Evolutionary conservation across 2,888 invertebrate genomes (phyloP).

Genomic region (Diarsia brunnea): DNA sequence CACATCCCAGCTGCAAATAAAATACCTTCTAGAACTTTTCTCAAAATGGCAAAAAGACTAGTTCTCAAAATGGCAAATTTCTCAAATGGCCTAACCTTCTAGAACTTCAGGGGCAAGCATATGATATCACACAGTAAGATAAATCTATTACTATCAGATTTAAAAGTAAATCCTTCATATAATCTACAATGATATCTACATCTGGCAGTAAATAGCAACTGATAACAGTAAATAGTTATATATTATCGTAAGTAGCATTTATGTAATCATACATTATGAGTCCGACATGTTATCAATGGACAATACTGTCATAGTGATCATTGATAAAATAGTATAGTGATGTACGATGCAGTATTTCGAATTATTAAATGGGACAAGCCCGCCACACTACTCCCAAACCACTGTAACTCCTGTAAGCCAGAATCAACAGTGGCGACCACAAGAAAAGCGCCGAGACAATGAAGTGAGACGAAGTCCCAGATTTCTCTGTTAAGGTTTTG

Average conservation of each 20-base stretch:
- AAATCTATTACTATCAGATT: neutral
- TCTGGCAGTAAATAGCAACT: neutral
- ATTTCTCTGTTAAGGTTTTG: too few relatives aligned
- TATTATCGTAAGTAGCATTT: constrained; percentile 4
- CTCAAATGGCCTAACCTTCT: too few relatives aligned
- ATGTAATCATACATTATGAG: neutral
- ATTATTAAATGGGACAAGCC: too few relatives aligned
- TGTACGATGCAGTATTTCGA: neutral
- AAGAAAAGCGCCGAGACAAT: too few relatives aligned
- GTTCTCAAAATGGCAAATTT: too few relatives aligned
- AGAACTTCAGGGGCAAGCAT: neutral
- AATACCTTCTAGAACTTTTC: neutral
- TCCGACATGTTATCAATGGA: neutral
- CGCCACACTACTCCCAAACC: too few relatives aligned
- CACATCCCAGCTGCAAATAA: neutral
- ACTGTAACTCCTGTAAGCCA: too few relatives aligned
- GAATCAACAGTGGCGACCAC: too few relatives aligned
- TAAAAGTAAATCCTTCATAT: neutral
- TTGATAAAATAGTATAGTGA: constrained; percentile 22
- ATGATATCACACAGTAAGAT: neutral
- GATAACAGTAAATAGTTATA: constrained; percentile 1
- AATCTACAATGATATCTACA: constrained; percentile 11
- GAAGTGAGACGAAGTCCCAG: too few relatives aligned
- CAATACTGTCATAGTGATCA: neutral
- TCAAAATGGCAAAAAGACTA: too few relatives aligned